These are phyloP conservation scores for Oreotragus oreotragus DNA, from an alignment of 2,113 vertebrate genomes.

Conservation along the genomic window DNA sequence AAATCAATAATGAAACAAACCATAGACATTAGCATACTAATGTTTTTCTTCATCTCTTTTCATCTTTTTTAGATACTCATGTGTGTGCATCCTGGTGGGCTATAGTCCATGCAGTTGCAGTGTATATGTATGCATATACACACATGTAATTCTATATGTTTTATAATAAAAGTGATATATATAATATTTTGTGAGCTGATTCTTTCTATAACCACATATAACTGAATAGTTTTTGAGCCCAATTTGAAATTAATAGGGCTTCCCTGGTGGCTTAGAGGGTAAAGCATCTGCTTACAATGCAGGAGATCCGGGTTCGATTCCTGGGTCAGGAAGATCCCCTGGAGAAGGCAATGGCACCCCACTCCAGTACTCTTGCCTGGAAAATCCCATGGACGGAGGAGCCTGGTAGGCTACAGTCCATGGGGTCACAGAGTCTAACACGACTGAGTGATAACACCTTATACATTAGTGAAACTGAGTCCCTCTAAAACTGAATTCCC, in stretches of 20 bases:
- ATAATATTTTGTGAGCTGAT: not conserved
- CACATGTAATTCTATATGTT: not conserved
- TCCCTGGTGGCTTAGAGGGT: too few relatives aligned
- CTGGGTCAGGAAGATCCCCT: too few relatives aligned
- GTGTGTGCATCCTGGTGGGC: too few relatives aligned
- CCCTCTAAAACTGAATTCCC: not conserved
- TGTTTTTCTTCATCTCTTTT: not conserved
- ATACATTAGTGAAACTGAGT: not conserved
- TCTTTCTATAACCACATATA: not conserved
- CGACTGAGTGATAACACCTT: not conserved
- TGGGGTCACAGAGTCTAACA: too few relatives aligned
- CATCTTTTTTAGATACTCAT: not conserved
- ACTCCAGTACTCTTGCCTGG: too few relatives aligned
- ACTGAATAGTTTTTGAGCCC: not conserved
- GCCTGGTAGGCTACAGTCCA: too few relatives aligned
- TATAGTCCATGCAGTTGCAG: too few relatives aligned
- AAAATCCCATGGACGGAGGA: too few relatives aligned
- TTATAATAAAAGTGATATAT: not conserved
- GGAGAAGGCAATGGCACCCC: too few relatives aligned
- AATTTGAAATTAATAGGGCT: not conserved
- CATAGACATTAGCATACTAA: not conserved
- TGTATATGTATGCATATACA: rapidly evolving
- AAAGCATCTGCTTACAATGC: too few relatives aligned
- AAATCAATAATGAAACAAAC: not conserved
- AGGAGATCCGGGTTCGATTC: too few relatives aligned